Conservation (phyloP, 2,797 vertebrate species). For the Peromyscus aztecus region DNA sequence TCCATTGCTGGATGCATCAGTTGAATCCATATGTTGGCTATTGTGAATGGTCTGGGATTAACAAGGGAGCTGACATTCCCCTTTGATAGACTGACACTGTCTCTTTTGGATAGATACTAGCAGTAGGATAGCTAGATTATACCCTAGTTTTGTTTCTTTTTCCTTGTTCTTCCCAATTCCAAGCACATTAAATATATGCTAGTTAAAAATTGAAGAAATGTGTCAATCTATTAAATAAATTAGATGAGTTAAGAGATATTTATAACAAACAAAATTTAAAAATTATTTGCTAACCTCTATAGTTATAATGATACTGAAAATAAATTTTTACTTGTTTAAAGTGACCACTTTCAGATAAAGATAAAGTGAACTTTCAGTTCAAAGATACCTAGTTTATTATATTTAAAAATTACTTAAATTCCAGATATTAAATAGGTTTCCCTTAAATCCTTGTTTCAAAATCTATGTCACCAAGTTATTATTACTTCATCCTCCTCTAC, state of each 20-base stretch:
- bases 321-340: not conserved
- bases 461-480: not conserved
- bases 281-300: not conserved
- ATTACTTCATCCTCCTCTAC: not conserved
- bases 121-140: not conserved
- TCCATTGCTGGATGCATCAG: not conserved
- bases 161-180: not conserved
- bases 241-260: not conserved
- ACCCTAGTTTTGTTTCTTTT: not conserved
- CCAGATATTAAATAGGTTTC: not conserved
- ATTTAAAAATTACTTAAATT: constrained; percentile 46
- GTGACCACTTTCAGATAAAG: not conserved
- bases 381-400: not conserved
- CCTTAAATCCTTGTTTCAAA: constrained; percentile 33
- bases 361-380: too few species aligned
- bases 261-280: constrained; percentile 7
- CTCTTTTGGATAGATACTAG: not conserved
- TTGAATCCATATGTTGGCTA: too few species aligned
- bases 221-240: constrained; percentile 9
- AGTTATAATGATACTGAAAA: constrained; percentile 9
- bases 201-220: not conserved
- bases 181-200: not conserved
- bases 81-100: not conserved
- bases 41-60: not conserved
- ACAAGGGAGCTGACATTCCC: not conserved